Base-by-base conservation (phyloP, 2,888 invertebrate genomes). In the Opisthograptis luteolata region DNA sequence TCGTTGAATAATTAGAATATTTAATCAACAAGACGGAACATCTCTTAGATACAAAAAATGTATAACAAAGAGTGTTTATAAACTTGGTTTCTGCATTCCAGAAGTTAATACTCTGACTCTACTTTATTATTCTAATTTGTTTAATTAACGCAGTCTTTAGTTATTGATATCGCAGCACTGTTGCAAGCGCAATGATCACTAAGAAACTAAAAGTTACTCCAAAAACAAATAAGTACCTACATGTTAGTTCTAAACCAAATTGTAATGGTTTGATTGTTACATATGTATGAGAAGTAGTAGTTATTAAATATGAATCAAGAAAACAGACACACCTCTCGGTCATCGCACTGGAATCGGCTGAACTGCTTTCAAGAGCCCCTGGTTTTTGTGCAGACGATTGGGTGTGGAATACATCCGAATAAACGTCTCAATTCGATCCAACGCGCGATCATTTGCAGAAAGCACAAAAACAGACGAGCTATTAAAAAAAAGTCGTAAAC, bases 401-500 rank as follows among this genome's bases (percentile, higher is more conserved):
- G 40, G 36, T 49, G 42, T 53, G 39, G 52, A 60, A 58, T n/a
- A n/a, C n/a, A n/a, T 57, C 56, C 54, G 42, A 51, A 40, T 55
- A 44, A 54, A 60, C 41, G 52, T 60, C 66, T 64, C 63, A 58
- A 66, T 72, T 60, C 52, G 58, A 54, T 56, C 37, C 25, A 44
- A 56, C 36, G 27, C 25, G 24, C 50, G n/a, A n/a, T n/a, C n/a
- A 60, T 56, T 62, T 46, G 36, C 40, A 20, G 42, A 46, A 47
- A 39, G 30, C 45, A 28, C 45, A 60, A 62, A 66, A 64, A 60
- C 39, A 50, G 57, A 42, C 60, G 68, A 68, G 65, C 72, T 68
- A 72, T 75, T 39, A 30, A 37, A 49, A 42, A 40, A 49, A 43
- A 43, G 55, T 66, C 66, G 66, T 74, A 72, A 76, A 73, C 62